Conservation (phyloP, 1,140 invertebrate species). For the Aphis craccivora region DNA sequence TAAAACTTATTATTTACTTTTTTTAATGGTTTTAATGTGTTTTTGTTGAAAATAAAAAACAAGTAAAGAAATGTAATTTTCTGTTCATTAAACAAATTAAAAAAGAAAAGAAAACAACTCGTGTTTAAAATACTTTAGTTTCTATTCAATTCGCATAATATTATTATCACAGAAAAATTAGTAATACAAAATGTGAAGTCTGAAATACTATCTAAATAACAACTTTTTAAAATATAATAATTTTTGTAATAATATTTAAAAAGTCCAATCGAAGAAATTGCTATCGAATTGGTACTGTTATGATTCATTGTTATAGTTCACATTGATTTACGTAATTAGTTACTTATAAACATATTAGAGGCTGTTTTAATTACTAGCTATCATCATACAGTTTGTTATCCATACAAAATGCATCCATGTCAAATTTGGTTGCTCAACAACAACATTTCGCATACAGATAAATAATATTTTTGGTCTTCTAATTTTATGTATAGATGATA, state of each 20-base stretch:
- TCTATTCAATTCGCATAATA: background rate
- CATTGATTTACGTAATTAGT: too few relatives aligned
- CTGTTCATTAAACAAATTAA: conserved; percentile 2
- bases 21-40: background rate
- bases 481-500: too few relatives aligned
- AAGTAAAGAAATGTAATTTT: conserved; percentile 24
- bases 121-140: background rate
- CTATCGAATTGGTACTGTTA: background rate
- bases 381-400: too few relatives aligned
- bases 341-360: background rate
- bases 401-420: too few relatives aligned
- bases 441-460: too few relatives aligned
- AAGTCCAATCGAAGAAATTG: background rate
- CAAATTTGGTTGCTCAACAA: too few relatives aligned
- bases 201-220: background rate
- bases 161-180: background rate
- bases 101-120: background rate
- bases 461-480: too few relatives aligned
- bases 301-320: background rate
- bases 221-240: background rate
- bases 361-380: too few relatives aligned
- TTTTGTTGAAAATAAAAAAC: background rate
- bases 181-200: background rate
- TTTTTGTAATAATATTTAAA: background rate
- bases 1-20: conserved; percentile 23